Evolutionary conservation across 2,113 vertebrate species (phyloP).

Genomic region (Emydocephalus ijimae): DNA sequence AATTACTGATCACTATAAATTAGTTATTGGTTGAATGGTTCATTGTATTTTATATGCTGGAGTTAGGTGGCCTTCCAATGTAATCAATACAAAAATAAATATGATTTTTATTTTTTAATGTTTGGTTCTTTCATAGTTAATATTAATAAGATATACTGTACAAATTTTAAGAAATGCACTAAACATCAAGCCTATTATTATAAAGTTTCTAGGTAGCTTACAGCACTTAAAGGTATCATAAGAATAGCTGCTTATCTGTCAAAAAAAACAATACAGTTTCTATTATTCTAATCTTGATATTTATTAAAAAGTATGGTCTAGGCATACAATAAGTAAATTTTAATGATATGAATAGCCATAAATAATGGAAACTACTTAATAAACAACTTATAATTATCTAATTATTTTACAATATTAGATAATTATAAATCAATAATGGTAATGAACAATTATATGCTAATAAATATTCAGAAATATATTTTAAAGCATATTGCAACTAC

Average conservation of each 20-base stretch:
- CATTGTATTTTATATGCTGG: neutral
- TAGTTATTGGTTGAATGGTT: neutral
- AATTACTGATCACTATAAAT: neutral
- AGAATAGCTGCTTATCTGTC: neutral
- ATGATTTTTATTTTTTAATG: neutral
- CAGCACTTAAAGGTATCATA: neutral
- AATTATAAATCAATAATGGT: neutral
- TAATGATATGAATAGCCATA: constrained; percentile 17
- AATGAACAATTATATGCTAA: neutral
- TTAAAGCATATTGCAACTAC: neutral
- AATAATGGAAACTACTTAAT: constrained; percentile 22
- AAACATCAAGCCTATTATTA: constrained; percentile 42
- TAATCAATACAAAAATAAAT: neutral
- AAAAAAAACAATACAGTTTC: neutral
- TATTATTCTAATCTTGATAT: neutral
- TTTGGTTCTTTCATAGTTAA: neutral
- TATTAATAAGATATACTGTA: neutral
- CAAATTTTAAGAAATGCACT: neutral
- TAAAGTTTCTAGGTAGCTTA: constrained; percentile 23
- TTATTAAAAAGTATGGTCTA: neutral
- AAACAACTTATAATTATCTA: neutral
- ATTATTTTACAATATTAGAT: neutral
- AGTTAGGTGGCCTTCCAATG: neutral
- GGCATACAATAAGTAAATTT: neutral
- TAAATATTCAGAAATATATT: constrained; percentile 1